A percentile compares a stretch with the other conserved stretches of the same genome.
Evolutionary conservation across 2,888 invertebrate genomes (phyloP).

Genomic region (Pemphredon lugubris): DNA sequence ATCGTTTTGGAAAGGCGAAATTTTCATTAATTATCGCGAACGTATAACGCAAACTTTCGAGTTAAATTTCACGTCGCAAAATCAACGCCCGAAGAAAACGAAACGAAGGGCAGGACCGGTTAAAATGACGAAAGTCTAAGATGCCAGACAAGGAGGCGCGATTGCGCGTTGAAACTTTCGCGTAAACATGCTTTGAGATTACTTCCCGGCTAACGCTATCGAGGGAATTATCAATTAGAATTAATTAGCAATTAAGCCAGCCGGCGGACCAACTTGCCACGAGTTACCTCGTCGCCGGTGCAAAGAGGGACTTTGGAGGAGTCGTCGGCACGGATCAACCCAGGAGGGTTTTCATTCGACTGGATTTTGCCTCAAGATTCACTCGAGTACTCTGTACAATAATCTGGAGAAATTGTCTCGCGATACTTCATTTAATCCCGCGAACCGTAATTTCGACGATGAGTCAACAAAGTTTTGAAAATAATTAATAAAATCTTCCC

Average conservation of each 20-base stretch:
- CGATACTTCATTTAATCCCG: slow-evolving; percentile 23
- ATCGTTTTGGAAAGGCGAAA: too few species aligned
- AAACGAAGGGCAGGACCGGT: slow-evolving; percentile 2
- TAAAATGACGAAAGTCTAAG: slow-evolving; percentile 19
- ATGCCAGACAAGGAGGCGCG: slow-evolving; percentile 24
- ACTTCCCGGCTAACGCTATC: slow-evolving; percentile 59
- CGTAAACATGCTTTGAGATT: slow-evolving; percentile 69
- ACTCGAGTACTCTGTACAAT: slow-evolving; percentile 31
- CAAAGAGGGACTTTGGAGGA: slow-evolving; percentile 44
- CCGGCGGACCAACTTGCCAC: slow-evolving; percentile 59
- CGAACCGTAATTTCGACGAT: not conserved
- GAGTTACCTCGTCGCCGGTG: slow-evolving; percentile 52
- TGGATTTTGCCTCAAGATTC: slow-evolving; percentile 50
- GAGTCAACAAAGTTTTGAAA: not conserved
- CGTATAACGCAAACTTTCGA: not conserved
- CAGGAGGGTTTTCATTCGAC: slow-evolving; percentile 42
- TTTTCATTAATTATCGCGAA: too few species aligned
- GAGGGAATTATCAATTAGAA: slow-evolving; percentile 72
- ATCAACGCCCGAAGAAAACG: not conserved
- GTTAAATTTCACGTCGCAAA: not conserved
- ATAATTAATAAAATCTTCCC: not conserved
- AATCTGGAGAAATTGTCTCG: slow-evolving; percentile 39
- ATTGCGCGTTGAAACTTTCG: slow-evolving; percentile 57
- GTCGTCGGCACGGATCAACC: slow-evolving; percentile 49
- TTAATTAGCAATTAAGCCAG: slow-evolving; percentile 72